A percentile compares a stretch with the other conserved stretches of the same genome.
phyloP scores from a whole-genome alignment of 2,797 vertebrate genomes.

The Pseudocheirus occidentalis region DNA sequence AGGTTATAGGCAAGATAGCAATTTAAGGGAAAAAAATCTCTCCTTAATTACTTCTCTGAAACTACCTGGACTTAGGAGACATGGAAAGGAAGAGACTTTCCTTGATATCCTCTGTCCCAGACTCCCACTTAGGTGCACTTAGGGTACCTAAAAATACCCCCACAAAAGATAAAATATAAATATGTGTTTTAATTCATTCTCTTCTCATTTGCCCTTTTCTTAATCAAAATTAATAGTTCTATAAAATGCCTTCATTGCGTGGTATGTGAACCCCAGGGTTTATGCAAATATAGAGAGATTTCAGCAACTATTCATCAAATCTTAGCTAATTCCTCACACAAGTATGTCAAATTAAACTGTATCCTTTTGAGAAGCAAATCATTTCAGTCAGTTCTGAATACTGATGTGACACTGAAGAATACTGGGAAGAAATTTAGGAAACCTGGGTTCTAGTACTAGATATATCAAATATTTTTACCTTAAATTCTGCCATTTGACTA shows the following conservation, averaged over 20 bases:
- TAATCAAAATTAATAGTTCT: neutral
- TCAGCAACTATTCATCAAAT: neutral
- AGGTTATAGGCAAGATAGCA: no score
- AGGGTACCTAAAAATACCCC: neutral
- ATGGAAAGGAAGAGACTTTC: neutral
- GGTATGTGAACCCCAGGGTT: neutral
- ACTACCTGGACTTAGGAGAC: neutral
- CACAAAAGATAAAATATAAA: neutral
- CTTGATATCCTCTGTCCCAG: neutral
- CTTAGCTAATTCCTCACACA: neutral
- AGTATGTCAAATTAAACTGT: neutral
- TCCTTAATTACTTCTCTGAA: no score
- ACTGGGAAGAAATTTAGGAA: neutral
- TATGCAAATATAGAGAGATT: neutral
- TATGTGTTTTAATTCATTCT: neutral
- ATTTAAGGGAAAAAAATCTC: no score
- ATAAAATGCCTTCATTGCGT: neutral
- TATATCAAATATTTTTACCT: neutral
- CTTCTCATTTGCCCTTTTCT: neutral
- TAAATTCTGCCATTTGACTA: neutral
- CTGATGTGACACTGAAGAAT: neutral
- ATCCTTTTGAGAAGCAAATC: neutral
- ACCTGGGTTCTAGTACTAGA: neutral
- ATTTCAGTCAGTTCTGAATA: neutral
- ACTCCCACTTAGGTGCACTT: no score